Conservation (phyloP, 2,888 invertebrate species). For the Trachelus iudaicus region DNA sequence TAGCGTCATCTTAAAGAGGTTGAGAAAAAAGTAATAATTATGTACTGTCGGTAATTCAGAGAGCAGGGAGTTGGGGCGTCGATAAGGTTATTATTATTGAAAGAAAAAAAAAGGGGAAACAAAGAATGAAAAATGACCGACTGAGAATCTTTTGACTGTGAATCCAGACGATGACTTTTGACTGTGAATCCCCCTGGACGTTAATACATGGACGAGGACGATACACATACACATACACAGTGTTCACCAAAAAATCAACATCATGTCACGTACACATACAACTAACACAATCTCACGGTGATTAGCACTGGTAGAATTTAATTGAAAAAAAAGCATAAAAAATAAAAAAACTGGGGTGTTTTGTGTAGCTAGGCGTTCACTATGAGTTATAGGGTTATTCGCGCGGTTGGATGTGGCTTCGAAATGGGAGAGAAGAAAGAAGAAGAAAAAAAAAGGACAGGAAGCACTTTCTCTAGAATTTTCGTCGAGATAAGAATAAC, state of each 20-base stretch:
- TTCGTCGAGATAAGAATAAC: not conserved
- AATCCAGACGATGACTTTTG: not conserved
- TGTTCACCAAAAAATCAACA: no score
- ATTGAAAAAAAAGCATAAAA: slow-evolving; percentile 15
- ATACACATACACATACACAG: no score
- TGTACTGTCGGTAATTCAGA: no score
- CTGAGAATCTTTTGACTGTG: slow-evolving; percentile 1
- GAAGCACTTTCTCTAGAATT: not conserved
- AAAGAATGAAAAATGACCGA: slow-evolving; percentile 11
- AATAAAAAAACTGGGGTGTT: slow-evolving; percentile 3
- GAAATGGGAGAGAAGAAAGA: slow-evolving; percentile 23
- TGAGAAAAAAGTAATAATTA: no score
- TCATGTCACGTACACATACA: no score
- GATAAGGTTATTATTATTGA: no score
- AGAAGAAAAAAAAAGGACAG: slow-evolving; percentile 7
- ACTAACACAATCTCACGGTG: no score
- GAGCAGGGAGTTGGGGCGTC: no score
- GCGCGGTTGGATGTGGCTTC: slow-evolving; percentile 6
- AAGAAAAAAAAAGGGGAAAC: slow-evolving; percentile 7
- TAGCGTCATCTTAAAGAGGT: no score
- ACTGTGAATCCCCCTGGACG: no score
- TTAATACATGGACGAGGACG: no score
- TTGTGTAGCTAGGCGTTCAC: not conserved
- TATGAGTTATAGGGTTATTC: not conserved
- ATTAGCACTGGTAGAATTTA: slow-evolving; percentile 19